These are phyloP conservation scores for Hydractinia echinata DNA, from an alignment of 30 jellyfish, hydroid and myxozoan species.

Conservation along the genomic window DNA sequence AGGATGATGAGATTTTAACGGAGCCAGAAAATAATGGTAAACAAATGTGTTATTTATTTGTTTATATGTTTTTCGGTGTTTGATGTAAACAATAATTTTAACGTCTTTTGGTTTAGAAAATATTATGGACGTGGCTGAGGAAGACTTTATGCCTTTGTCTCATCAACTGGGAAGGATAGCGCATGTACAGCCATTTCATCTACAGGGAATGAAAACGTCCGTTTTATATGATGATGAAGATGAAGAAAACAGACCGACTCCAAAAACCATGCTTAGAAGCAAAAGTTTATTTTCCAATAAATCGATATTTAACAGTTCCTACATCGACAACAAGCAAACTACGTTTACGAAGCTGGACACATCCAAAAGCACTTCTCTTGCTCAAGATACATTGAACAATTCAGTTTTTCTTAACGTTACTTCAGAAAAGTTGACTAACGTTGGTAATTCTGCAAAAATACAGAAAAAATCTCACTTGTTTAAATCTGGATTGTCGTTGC, in stretches of 20 bases:
- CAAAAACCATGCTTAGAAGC: conserved; percentile 34
- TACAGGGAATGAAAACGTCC: conserved; percentile 92
- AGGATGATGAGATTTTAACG: conserved; percentile 2
- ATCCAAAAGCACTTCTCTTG: conserved; percentile 1
- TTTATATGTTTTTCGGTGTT: background rate
- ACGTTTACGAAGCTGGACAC: conserved; percentile 21
- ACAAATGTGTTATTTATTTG: background rate
- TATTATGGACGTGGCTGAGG: background rate
- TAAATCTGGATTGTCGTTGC: conserved; percentile 14
- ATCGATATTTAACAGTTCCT: conserved; percentile 44
- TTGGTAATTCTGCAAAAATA: conserved; percentile 11
- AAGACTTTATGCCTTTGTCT: conserved; percentile 31
- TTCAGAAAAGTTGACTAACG: conserved; percentile 8
- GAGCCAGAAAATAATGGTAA: background rate
- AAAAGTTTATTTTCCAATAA: conserved; percentile 45
- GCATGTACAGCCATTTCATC: conserved; percentile 60
- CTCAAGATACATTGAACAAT: background rate
- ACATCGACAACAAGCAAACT: background rate
- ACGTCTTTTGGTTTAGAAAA: background rate
- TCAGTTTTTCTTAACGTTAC: conserved; percentile 25
- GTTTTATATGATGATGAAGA: conserved; percentile 60
- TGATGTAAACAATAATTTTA: background rate
- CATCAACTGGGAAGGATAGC: conserved; percentile 36
- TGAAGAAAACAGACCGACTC: conserved; percentile 51
- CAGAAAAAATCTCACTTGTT: conserved; percentile 24